Conservation (phyloP, 2,797 vertebrate species). For the Poeciliopsis turneri region DNA sequence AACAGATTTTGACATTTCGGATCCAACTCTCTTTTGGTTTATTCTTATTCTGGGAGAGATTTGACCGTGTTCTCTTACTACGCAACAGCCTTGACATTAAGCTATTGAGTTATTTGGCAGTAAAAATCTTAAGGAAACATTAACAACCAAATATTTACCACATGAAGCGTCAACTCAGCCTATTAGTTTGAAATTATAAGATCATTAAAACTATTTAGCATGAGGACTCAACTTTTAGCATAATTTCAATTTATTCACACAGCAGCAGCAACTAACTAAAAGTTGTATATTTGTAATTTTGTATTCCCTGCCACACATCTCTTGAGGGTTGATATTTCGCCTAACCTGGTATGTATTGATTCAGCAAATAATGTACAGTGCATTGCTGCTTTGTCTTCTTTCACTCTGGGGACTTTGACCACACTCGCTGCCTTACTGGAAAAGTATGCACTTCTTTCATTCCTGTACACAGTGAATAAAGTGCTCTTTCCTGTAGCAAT, state of each 20-base stretch:
- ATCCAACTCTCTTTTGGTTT: conserved; percentile 10
- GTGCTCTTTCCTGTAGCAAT: neutral
- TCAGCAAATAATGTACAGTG: conserved; percentile 50
- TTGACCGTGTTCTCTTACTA: conserved; percentile 13
- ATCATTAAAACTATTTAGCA: conserved; percentile 12
- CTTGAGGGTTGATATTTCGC: conserved; percentile 52
- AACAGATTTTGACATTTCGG: conserved; percentile 44
- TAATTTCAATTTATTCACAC: neutral
- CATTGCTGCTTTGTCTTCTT: conserved; percentile 25
- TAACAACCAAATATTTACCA: conserved; percentile 38
- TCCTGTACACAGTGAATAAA: conserved; percentile 42
- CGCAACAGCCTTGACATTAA: conserved; percentile 44
- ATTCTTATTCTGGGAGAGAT: conserved; percentile 19
- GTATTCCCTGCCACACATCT: conserved; percentile 35
- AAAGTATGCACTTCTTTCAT: conserved; percentile 46
- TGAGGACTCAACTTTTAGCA: neutral
- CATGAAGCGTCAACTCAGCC: conserved; percentile 21
- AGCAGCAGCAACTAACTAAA: neutral
- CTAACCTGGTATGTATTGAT: conserved; percentile 67
- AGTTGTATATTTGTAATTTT: conserved; percentile 22
- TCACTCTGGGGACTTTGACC: conserved; percentile 39
- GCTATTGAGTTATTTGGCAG: conserved; percentile 39
- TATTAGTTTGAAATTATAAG: neutral
- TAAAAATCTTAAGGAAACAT: conserved; percentile 30
- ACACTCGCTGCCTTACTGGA: conserved; percentile 60